Percentiles rank a stretch among this genome's conserved stretches.
phyloP scores from a whole-genome alignment of 92 coral and sea anemone genomes.

The Porites divaricata region DNA sequence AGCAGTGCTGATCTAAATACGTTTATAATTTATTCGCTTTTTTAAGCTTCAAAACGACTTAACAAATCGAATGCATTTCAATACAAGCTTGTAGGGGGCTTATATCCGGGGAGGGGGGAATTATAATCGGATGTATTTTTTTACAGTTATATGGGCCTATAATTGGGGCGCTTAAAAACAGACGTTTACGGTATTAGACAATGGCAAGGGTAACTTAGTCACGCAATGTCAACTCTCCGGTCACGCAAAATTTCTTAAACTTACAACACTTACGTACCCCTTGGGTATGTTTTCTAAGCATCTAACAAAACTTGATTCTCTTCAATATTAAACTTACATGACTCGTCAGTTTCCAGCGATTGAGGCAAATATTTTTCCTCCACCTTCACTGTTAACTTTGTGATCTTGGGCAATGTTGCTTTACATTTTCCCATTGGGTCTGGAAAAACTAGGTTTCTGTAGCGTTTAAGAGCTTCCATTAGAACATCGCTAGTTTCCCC shows the following conservation, averaged over 20 bases:
- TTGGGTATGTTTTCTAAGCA: not conserved
- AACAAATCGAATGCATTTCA: too few relatives aligned
- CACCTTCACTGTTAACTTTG: constrained; percentile 66
- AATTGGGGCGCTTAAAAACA: too few relatives aligned
- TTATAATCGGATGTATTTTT: too few relatives aligned
- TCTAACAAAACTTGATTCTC: not conserved
- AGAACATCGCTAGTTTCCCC: constrained; percentile 91
- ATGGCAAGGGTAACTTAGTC: too few relatives aligned
- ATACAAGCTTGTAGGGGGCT: too few relatives aligned
- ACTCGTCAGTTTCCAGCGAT: constrained; percentile 76
- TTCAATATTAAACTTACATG: constrained; percentile 66
- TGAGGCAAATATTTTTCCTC: constrained; percentile 64
- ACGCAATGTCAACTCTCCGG: too few relatives aligned
- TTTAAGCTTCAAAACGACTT: too few relatives aligned
- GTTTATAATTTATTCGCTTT: too few relatives aligned
- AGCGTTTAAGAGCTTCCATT: constrained; percentile 77
- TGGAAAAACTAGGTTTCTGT: constrained; percentile 81
- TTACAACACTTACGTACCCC: not conserved
- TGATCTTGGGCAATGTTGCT: constrained; percentile 46
- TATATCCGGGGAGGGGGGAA: too few relatives aligned
- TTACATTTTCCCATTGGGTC: constrained; percentile 19
- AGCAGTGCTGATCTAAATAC: too few relatives aligned
- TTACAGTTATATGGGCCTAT: too few relatives aligned
- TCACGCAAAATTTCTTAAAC: not conserved
- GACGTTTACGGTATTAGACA: too few relatives aligned